Evolutionary conservation across 2,888 invertebrate genomes (phyloP), one percentile per base, ranked within the genome.

Genomic region (Crocallis elinguaria): DNA sequence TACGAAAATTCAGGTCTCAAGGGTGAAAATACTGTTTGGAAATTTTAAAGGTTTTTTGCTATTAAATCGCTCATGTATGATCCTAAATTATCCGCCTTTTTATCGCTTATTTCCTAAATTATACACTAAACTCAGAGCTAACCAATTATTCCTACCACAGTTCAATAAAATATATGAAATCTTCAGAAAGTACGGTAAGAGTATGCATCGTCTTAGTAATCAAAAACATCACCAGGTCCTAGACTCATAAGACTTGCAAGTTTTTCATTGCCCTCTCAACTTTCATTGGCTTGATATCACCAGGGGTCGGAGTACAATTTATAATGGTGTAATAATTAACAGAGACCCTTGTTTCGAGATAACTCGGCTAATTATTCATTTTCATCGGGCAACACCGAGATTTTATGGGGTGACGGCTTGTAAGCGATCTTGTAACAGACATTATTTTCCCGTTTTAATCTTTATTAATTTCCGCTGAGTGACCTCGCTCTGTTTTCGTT

Each of bases 311-410:
- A 83, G 52, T 60, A 68, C 65, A 79, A 75, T 84, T 83, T 82
- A 81, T 86, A 88, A 90, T 86, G 88, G 84, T 77, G 83, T 72
- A 77, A 88, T 88, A 88, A 90, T 89, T 88, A 89, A 90, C 83
- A 81, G 82, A 88, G 81, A 73, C 84, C 76, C 82, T 85, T 84
- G 82, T 85, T 86, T 81, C 64, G 66, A 73, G 79, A 81, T 82
- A 84, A 83, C 75, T 74, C 71, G 55, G 64, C 84, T 88, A 88
- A 88, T 88, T 86, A 86, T 88, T 86, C 84, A 84, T 87, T 82
- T 82, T 71, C 64, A 73, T 67, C 75, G 70, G 69, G 71, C 75
- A 75, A 83, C 84, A 82, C 72, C 66, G 75, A 72, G 82, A 78
- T 82, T 86, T 86, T 77, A 83, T 84, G 76, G 86, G 79, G 82